A percentile compares a stretch with the other conserved stretches of the same genome.
Evolutionary conservation across 2,113 vertebrate species (phyloP).

Genomic region (Acrocephalus kingi): DNA sequence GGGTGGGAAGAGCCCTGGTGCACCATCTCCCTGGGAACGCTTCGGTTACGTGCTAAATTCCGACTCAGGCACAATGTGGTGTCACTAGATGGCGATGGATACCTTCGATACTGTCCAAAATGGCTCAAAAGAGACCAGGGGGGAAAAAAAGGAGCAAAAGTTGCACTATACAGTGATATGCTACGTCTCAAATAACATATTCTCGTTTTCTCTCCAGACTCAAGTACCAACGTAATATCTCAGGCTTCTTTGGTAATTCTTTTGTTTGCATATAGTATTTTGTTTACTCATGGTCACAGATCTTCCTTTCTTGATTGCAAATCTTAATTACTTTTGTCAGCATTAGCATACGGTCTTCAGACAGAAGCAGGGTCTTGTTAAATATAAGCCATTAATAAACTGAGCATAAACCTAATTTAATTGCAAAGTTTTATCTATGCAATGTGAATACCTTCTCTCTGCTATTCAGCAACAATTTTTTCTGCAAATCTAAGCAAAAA

Average conservation of each 20-base stretch:
- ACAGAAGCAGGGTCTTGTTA: neutral
- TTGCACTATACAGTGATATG: neutral
- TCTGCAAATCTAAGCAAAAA: neutral
- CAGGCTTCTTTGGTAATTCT: neutral
- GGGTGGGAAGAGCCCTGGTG: neutral
- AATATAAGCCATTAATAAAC: neutral
- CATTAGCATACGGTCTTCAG: neutral
- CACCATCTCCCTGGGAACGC: neutral
- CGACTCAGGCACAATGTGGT: neutral
- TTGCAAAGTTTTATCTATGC: neutral
- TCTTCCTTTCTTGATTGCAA: neutral
- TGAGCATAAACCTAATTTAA: neutral
- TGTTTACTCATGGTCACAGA: neutral
- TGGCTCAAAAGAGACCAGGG: neutral
- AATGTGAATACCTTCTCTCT: neutral
- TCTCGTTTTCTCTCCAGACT: neutral
- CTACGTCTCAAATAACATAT: neutral
- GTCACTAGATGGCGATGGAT: slow-evolving; percentile 45
- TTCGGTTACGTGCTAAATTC: rapidly evolving
- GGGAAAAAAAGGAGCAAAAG: neutral
- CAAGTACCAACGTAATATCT: neutral
- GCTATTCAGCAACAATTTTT: neutral
- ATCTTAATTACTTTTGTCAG: neutral
- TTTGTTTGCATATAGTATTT: neutral
- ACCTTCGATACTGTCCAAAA: neutral